Evolutionary conservation across 1,140 invertebrate species (phyloP), one percentile per base, ranked within the genome.

Genomic region (Tetragnatha versicolor): DNA sequence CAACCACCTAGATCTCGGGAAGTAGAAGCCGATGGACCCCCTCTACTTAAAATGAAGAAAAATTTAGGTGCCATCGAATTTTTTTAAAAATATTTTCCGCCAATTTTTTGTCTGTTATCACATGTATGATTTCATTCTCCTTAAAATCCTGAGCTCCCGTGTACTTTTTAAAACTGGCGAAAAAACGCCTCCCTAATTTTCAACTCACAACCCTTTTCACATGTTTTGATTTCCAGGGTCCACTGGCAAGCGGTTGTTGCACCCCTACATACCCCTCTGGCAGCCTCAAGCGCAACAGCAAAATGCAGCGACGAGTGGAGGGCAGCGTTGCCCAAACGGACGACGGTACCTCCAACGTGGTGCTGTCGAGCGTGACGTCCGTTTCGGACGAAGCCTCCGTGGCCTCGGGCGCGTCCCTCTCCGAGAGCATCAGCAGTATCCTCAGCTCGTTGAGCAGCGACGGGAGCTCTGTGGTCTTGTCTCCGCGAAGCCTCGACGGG

Each of bases 261-360:
- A 75, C 68, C 0, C 68, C 68, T 29, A 79, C 68, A 17, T 80
- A 76, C 31, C 79, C 73, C 27, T 61, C 61, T 27, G 81, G 79
- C 3, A 82, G 81, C 39, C 42, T 82, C 2, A 81, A 82, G 33
- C 73, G 82, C 14, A 81, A 80, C 10, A 75, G 61, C 35, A 82
- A 82, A 45, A 65, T 82, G 58, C 82, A 82, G 33, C 80, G 70
- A 12, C 82, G 80, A 47, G 72, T 79, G 0, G 81, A 82, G 22
- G 70, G 76, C 1, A 81, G 80, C 80, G 80, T 82, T 42, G 81
- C 81, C 0, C 72, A 76, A n/a, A 69, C 68, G 22, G 78, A 76
- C 37, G 81, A 81, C 60, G 61, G 45, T 9, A 80, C 39, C n/a
- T 51, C 63, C 14, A 76, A 76, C 55, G 80, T 82, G 33, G 53